phyloP scores from a whole-genome alignment of 2,797 vertebrate species.

The Toxotes lorentzi region DNA sequence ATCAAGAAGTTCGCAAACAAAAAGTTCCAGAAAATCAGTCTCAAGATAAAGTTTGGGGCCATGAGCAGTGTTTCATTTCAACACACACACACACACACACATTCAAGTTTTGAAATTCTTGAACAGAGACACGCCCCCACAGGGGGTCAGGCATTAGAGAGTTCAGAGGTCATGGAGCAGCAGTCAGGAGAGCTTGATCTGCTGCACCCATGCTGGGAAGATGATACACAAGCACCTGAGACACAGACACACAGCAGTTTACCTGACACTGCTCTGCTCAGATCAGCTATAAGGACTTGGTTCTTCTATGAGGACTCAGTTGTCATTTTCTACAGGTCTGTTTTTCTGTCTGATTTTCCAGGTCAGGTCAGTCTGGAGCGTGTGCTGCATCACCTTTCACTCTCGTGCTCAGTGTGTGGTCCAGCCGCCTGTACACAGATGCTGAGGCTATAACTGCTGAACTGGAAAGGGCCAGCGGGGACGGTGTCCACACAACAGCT shows the following conservation, averaged over 20 bases:
- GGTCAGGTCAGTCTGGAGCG: neutral
- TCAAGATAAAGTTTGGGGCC: too few species aligned
- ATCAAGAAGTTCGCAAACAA: too few species aligned
- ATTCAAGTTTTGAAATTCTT: neutral
- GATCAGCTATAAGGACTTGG: neutral
- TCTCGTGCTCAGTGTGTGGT: too few species aligned
- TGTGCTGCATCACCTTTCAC: too few species aligned
- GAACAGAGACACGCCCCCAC: constrained; percentile 9
- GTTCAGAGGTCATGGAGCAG: constrained; percentile 36
- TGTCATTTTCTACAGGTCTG: neutral
- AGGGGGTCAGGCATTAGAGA: constrained; percentile 16
- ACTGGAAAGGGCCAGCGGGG: too few species aligned
- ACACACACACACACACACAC: neutral
- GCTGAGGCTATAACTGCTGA: too few species aligned
- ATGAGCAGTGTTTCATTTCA: too few species aligned
- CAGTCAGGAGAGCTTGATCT: constrained; percentile 5
- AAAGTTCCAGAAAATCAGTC: too few species aligned
- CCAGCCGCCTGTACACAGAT: too few species aligned
- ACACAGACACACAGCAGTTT: constrained; percentile 2
- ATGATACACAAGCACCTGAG: neutral
- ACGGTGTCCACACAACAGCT: too few species aligned
- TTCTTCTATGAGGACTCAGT: neutral
- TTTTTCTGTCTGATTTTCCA: neutral
- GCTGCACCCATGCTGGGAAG: neutral
- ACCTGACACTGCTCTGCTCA: neutral